A percentile compares a stretch with the other conserved stretches of the same genome.
Evolutionary conservation across 2,797 vertebrate genomes (phyloP).

Genomic region (Acestrorhynchus altus): DNA sequence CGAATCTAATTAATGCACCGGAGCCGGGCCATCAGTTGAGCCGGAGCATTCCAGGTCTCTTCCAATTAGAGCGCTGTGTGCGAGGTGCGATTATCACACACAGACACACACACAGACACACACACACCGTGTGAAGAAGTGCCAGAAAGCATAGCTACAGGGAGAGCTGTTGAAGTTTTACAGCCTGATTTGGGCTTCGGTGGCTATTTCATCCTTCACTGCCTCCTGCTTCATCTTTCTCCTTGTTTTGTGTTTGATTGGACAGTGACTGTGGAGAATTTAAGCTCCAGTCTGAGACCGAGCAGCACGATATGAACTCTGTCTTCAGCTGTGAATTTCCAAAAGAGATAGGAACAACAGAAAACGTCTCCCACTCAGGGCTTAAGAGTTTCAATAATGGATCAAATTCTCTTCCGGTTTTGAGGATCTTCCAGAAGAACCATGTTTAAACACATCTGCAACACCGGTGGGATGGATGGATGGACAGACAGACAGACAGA

Average conservation of each 20-base stretch:
- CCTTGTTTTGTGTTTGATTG: conserved; percentile 61
- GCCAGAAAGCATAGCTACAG: conserved; percentile 20
- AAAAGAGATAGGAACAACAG: background rate
- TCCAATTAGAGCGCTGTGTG: conserved; percentile 32
- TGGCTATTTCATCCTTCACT: conserved; percentile 64
- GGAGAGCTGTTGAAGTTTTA: conserved; percentile 42
- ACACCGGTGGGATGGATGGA: no score
- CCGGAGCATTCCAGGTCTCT: conserved; percentile 42
- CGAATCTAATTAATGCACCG: conserved; percentile 73
- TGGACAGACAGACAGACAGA: no score
- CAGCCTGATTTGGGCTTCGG: conserved; percentile 56
- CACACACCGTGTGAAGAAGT: background rate
- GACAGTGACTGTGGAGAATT: conserved; percentile 29
- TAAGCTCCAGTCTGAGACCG: conserved; percentile 14
- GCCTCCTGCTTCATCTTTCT: conserved; percentile 17
- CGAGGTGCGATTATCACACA: conserved; percentile 7
- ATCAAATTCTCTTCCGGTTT: background rate
- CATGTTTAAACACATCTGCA: conserved; percentile 4
- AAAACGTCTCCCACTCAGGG: background rate
- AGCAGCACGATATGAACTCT: conserved; percentile 27
- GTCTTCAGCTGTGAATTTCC: conserved; percentile 7
- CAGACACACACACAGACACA: conserved; percentile 9
- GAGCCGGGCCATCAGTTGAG: conserved; percentile 34
- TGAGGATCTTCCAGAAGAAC: conserved; percentile 17
- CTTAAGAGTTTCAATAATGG: conserved; percentile 16